phyloP scores from a whole-genome alignment of 2,797 vertebrate species.

The Pseudotriccus pelzelni region DNA sequence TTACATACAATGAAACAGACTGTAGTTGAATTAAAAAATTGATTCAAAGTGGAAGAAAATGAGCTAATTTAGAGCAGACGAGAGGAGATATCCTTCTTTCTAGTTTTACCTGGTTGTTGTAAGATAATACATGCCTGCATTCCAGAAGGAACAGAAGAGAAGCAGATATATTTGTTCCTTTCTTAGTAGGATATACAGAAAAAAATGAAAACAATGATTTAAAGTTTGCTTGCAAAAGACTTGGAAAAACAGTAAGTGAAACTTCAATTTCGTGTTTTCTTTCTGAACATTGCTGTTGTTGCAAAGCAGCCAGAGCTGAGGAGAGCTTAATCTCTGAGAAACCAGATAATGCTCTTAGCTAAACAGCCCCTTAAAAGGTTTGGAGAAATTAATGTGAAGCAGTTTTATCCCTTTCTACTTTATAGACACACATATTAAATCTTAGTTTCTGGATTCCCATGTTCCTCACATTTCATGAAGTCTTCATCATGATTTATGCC shows the following conservation, averaged over 20 bases:
- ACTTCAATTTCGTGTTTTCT: neutral
- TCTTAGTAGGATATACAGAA: neutral
- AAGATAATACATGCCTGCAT: neutral
- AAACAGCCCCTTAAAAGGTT: neutral
- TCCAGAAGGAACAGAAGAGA: neutral
- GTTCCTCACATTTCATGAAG: neutral
- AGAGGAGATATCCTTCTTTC: neutral
- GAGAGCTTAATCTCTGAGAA: neutral
- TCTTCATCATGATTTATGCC: neutral
- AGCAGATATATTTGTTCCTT: neutral
- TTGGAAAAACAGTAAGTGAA: neutral
- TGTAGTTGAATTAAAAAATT: neutral
- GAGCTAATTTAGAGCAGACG: neutral
- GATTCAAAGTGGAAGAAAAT: neutral
- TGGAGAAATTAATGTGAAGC: neutral
- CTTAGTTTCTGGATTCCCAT: neutral
- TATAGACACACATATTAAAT: neutral
- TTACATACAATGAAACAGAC: neutral
- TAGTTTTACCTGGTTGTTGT: neutral
- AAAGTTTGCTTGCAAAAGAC: neutral
- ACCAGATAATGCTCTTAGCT: neutral
- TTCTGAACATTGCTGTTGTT: neutral
- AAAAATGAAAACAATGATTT: neutral
- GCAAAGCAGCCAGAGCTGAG: neutral
- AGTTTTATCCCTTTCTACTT: neutral